Evolutionary conservation across 2,888 invertebrate species (phyloP).

Genomic region (Biston betularia): DNA sequence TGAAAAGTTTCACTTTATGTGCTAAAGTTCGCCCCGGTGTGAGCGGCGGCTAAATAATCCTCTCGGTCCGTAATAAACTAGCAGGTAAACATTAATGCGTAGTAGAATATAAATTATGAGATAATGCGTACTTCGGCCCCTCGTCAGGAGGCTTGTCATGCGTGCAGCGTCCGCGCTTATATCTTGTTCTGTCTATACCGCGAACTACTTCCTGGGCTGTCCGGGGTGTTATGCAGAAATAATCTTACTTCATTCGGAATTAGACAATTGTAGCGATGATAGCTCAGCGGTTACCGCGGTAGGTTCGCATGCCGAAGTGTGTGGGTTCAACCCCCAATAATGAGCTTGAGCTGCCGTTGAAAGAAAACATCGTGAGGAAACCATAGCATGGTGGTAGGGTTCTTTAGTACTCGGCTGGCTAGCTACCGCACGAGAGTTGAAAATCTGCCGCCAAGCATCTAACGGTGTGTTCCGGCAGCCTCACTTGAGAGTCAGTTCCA

Average conservation of each 20-base stretch:
- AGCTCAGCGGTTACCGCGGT: no score
- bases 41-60: constrained; percentile 42
- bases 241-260: background rate
- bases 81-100: constrained; percentile 57
- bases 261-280: background rate
- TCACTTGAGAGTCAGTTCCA: no score
- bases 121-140: constrained; percentile 41
- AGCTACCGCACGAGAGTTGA: no score
- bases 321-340: no score
- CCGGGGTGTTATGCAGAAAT: background rate
- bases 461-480: no score
- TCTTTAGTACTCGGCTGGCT: no score
- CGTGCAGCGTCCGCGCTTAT: constrained; percentile 22
- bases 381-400: no score
- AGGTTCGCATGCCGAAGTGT: no score
- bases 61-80: constrained; percentile 55
- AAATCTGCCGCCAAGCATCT: no score
- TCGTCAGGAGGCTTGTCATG: constrained; percentile 28
- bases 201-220: background rate
- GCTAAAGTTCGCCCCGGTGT: constrained; percentile 43
- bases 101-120: constrained; percentile 54
- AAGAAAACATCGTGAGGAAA: no score
- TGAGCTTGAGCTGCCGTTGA: no score
- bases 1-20: background rate
- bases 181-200: constrained; percentile 1